Conservation (phyloP, 1,140 invertebrate species). For the Macrosteles quadrilineatus region DNA sequence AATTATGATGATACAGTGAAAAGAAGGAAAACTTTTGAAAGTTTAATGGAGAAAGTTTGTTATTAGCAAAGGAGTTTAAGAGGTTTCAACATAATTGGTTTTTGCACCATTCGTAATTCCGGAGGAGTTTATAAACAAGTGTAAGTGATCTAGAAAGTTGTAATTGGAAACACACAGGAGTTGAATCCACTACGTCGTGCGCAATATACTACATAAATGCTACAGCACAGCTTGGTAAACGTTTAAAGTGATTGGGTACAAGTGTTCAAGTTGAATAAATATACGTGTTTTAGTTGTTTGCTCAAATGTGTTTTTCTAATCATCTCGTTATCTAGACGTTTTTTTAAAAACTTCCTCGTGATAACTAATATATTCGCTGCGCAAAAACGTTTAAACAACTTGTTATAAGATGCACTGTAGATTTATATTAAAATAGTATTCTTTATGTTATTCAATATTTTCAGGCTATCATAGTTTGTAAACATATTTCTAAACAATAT, state of each 20-base stretch:
- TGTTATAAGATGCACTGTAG: no score
- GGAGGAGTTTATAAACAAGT: slow-evolving; percentile 9
- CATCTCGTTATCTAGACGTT: no score
- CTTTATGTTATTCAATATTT: no score
- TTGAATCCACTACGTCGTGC: neutral
- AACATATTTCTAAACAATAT: no score
- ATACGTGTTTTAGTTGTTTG: neutral
- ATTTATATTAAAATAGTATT: no score
- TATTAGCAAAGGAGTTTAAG: slow-evolving; percentile 5
- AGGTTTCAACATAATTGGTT: slow-evolving; percentile 12
- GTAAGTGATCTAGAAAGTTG: slow-evolving; percentile 11
- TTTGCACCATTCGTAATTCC: slow-evolving; percentile 14
- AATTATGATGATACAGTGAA: neutral
- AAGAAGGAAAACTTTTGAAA: neutral
- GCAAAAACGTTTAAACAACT: no score
- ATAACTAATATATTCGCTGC: no score
- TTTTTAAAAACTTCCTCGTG: no score
- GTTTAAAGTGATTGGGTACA: neutral
- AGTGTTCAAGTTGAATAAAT: neutral
- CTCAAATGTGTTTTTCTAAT: neutral
- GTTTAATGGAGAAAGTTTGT: slow-evolving; percentile 8
- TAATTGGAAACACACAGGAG: neutral
- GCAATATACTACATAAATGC: neutral
- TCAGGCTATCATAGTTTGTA: no score
- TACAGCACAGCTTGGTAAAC: neutral